Conservation (phyloP, 2,113 vertebrate species). For the Stigmatopora argus region DNA sequence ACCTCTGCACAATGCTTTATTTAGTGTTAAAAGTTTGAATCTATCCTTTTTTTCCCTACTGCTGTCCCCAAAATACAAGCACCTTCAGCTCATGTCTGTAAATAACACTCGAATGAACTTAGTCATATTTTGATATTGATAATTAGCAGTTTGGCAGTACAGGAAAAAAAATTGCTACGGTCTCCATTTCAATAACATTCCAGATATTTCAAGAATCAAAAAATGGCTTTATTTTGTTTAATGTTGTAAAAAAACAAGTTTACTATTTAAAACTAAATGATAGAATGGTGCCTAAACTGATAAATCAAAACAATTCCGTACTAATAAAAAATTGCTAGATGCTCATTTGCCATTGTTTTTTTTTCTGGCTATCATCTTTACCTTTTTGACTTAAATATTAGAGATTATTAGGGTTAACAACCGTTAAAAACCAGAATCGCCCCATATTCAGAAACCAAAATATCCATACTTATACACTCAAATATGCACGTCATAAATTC, state of each 20-base stretch:
- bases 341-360: not conserved
- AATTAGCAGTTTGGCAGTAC: not conserved
- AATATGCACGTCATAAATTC: too few species aligned
- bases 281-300: conserved; percentile 3
- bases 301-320: not conserved
- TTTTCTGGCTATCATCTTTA: not conserved
- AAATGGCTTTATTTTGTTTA: not conserved
- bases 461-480: too few species aligned
- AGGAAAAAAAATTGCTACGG: not conserved
- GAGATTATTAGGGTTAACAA: too few species aligned
- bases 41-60: not conserved
- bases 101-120: not conserved
- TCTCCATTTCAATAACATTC: not conserved
- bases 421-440: too few species aligned
- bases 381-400: too few species aligned
- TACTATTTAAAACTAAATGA: too few species aligned
- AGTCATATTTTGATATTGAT: conserved; percentile 15
- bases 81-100: not conserved
- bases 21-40: not conserved
- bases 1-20: not conserved
- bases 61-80: conserved; percentile 9
- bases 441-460: too few species aligned
- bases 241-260: too few species aligned
- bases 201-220: not conserved
- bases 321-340: conserved; percentile 1